Evolutionary conservation across 2,797 vertebrate species (phyloP), one percentile per base, ranked within the genome.

Genomic region (Bovichtus variegatus): DNA sequence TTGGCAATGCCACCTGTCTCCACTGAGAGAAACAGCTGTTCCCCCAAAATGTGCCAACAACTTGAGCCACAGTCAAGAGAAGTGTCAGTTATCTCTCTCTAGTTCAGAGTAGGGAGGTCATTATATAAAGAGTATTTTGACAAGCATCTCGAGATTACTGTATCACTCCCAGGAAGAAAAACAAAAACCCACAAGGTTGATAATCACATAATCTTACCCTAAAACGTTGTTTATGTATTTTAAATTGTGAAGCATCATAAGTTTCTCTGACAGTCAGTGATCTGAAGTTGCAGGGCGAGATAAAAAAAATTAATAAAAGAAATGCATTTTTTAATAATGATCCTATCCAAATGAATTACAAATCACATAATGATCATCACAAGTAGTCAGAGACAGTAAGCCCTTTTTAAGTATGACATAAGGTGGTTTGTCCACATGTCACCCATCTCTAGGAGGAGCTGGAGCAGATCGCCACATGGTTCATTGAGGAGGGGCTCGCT

Each of bases 401-500:
- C 2, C 3, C 7, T 53, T 9, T 59, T 3, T 49, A 11, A 60
- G 13, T 34, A 38, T 41, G 31, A 63, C 3, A 63, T 18, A 9
- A 51, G 34, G 44, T 66, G 40, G 16, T 31, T 50, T 40, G n/a
- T 55, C 29, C 27, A 41, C 13, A 41, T 41, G 41, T 72, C 61
- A 16, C 19, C n/a, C 16, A 0, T 54, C 53, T 21, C 6, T 2
- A 88, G 87, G 70, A 82, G 72, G 90, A 87, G 74, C 69, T 90
- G 79, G 29, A 77, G 57, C 80, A 89, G 81, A 83, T 95, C 5
- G 9, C 68, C 21, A 6, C 63, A 9, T 91, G 90, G 85, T 41
- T 90, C 4, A 41, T 38, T 16, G 78, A 89, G 49, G 83, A 92
- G 51, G 92, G 93, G 9, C 81, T 93, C 38, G 8, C 60, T 57